A percentile compares a stretch with the other conserved stretches of the same genome.
Conservation (phyloP, 1,140 invertebrate species). For the Bathynomus jamesi region DNA sequence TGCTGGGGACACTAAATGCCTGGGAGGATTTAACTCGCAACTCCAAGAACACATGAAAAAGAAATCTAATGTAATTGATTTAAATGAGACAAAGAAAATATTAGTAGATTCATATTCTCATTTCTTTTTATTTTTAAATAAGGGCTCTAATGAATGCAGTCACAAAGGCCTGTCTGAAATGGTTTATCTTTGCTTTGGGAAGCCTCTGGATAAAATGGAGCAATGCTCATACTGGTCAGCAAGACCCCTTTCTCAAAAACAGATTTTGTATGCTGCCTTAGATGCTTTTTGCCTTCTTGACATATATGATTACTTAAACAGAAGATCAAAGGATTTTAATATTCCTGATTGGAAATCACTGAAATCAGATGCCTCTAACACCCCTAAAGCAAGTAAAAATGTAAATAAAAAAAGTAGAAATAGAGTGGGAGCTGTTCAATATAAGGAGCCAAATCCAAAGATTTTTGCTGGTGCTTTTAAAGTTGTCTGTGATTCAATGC, state of each 20-base stretch:
- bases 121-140: not conserved
- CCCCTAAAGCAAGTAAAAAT: not conserved
- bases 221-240: not conserved
- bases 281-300: not conserved
- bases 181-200: not conserved
- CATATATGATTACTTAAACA: not conserved
- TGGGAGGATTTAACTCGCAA: not conserved
- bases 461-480: not conserved
- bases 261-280: not conserved
- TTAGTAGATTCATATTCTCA: not conserved
- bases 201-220: not conserved
- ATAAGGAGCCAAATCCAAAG: not conserved
- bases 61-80: not conserved
- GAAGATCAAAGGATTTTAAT: not conserved
- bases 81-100: not conserved
- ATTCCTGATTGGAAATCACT: not conserved
- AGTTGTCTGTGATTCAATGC: not conserved
- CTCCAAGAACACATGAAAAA: not conserved
- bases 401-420: not conserved
- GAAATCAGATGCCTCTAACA: not conserved
- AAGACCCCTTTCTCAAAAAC: not conserved
- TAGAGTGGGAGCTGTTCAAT: not conserved
- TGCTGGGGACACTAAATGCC: not conserved
- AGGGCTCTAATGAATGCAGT: not conserved
- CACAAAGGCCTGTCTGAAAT: not conserved